Evolutionary conservation across 1,140 invertebrate species (phyloP), one percentile per base, ranked within the genome.

Genomic region (Hyphantria cunea): DNA sequence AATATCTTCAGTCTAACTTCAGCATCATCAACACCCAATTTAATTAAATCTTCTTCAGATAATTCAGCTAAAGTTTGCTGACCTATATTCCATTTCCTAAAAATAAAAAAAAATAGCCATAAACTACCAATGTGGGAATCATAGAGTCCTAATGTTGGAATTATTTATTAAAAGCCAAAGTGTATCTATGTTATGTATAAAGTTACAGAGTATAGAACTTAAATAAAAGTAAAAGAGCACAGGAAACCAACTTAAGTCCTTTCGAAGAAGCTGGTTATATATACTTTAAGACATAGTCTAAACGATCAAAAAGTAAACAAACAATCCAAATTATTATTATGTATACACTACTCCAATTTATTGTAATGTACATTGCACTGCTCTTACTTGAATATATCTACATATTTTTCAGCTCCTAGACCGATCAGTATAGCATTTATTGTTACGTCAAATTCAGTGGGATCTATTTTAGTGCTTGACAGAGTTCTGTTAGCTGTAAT

Each of bases 1-100:
- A 88, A 59, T 14, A 91, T 60, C 70, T 82, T 76, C 10, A 65
- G 55, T 70, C 90, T 78, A 42, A 89, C 72, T 45, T 71, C 50
- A 49, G 64, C 39, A 68, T 88, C 79, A 69, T 88, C 81, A 9
- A 91, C 72, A 33, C 89, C 90, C 39, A 91, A 61, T 64, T 85
- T 84, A 13, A 76, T 70, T 11, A 91, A 75, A 69, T 91, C 90
- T 70, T 87, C 86, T 60, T 91, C 82, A 34, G 73, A 76, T 17
- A 91, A 66, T 70, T 89, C 86, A 48, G 81, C 74, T 33, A 91
- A 59, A 34, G 84, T 84, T 53, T 71, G 76, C 64, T 90, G 82
- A 7, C 83, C 84, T 70, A 91, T 89, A 52, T 90, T 86, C 34
- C 82, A 56, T 66, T 84, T 80, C 56, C 88, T 91, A 42, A 45